phyloP scores from a whole-genome alignment of 2,888 invertebrate genomes.

The Lycaena phlaeas region DNA sequence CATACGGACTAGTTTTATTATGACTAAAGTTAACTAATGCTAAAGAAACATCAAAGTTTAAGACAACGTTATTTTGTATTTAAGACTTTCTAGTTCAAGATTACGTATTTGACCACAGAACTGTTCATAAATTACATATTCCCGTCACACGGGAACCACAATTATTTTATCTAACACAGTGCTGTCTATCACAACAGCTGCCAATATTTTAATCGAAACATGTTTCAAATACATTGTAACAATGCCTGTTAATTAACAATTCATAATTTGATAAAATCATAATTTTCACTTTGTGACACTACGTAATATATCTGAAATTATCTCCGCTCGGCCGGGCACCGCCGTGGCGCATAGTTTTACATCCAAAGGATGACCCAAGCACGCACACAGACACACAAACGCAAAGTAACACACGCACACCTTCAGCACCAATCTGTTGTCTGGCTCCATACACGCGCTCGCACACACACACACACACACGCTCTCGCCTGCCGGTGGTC shows the following conservation, averaged over 20 bases:
- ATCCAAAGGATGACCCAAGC: conserved; percentile 3
- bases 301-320: neutral
- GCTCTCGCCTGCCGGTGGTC: neutral
- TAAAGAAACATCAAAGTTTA: too few relatives aligned
- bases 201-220: neutral
- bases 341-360: conserved; percentile 1
- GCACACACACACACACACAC: neutral
- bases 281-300: neutral
- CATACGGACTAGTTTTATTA: too few relatives aligned
- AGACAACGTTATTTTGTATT: too few relatives aligned
- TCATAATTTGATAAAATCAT: neutral
- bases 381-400: neutral
- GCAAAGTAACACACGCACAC: neutral
- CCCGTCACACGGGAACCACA: too few relatives aligned
- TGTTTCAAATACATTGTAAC: neutral
- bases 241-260: neutral
- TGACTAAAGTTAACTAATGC: too few relatives aligned
- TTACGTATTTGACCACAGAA: too few relatives aligned
- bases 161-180: neutral
- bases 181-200: neutral
- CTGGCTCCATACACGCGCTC: neutral
- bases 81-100: too few relatives aligned
- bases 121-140: too few relatives aligned
- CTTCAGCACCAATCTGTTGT: conserved; percentile 1
- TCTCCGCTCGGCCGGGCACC: too few relatives aligned